phyloP scores from a whole-genome alignment of 2,113 vertebrate genomes.

The Tinamus guttatus region DNA sequence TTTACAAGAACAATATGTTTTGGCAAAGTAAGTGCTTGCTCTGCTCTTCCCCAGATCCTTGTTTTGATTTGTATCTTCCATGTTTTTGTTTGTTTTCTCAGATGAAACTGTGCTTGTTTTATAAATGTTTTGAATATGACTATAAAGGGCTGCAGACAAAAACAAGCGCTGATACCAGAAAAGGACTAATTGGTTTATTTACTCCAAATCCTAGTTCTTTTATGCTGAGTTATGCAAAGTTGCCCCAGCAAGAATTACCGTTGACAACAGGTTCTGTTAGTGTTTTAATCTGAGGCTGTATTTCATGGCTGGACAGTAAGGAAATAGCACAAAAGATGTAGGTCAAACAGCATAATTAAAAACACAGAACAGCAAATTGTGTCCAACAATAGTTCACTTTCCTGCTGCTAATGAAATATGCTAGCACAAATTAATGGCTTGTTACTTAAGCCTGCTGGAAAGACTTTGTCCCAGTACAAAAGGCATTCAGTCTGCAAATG shows the following conservation, averaged over 20 bases:
- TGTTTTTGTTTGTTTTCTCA: conserved; percentile 37
- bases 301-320: conserved; percentile 21
- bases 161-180: background rate
- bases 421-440: conserved; percentile 19
- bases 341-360: conserved; percentile 38
- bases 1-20: conserved; percentile 49
- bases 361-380: conserved; percentile 35
- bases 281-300: background rate
- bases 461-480: conserved; percentile 19
- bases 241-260: background rate
- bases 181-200: conserved; percentile 10
- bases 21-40: conserved; percentile 35
- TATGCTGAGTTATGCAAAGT: background rate
- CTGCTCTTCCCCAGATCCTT: conserved; percentile 1
- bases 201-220: background rate
- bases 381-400: conserved; percentile 22
- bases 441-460: conserved; percentile 37
- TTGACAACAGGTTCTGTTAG: background rate
- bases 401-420: conserved; percentile 24
- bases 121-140: background rate
- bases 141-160: background rate
- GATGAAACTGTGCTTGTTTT: background rate
- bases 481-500: background rate
- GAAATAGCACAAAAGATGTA: background rate
- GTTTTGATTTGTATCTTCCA: conserved; percentile 29